These are phyloP conservation scores for Cynopterus brachyotis DNA, from an alignment of 2,113 vertebrate genomes.

Conservation along the genomic window DNA sequence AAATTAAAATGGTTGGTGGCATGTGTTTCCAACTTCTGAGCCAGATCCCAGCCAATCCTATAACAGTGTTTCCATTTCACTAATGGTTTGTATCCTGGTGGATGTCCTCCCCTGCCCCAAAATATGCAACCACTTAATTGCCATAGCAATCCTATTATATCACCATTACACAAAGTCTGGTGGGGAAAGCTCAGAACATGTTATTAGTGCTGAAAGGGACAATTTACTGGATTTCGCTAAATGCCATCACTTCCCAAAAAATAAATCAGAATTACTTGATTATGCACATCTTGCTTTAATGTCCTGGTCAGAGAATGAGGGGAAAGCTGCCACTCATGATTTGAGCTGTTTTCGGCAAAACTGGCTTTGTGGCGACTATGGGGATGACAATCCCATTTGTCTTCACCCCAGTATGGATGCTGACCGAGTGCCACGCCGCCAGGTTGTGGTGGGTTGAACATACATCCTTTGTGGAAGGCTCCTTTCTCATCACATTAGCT, in stretches of 20 bases:
- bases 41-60: conserved; percentile 69
- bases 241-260: conserved; percentile 78
- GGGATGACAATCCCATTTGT: background rate
- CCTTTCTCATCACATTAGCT: background rate
- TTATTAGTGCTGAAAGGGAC: conserved; percentile 83
- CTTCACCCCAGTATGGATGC: background rate
- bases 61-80: conserved; percentile 65
- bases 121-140: conserved; percentile 86
- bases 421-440: background rate
- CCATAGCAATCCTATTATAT: conserved; percentile 85
- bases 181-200: conserved; percentile 79
- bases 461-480: background rate
- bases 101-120: conserved; percentile 81
- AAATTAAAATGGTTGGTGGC: background rate
- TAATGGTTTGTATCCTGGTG: conserved; percentile 77
- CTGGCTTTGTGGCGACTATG: background rate
- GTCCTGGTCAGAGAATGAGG: conserved; percentile 63
- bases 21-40: conserved; percentile 43
- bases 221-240: conserved; percentile 81
- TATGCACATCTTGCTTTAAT: conserved; percentile 69
- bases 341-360: background rate
- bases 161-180: conserved; percentile 79
- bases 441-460: background rate
- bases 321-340: conserved; percentile 28
- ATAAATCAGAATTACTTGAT: conserved; percentile 80